Percentiles rank a stretch among this genome's conserved stretches.
Evolutionary conservation across 2,888 invertebrate species (phyloP).

Genomic region (Frankliniella intonsa): DNA sequence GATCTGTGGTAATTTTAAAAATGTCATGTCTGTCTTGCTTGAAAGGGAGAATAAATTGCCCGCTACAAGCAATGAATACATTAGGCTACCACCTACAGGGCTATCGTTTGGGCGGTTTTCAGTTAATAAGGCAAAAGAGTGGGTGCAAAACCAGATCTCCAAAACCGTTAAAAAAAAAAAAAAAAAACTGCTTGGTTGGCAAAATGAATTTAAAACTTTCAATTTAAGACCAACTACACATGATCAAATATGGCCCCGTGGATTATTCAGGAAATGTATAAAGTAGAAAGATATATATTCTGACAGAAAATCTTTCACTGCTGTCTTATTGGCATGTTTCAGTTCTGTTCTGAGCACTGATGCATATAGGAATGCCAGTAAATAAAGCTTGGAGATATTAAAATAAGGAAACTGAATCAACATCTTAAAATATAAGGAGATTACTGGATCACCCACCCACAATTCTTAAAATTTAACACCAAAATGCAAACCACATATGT

Average conservation of each 20-base stretch:
- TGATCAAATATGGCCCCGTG: slow-evolving; percentile 3
- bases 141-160: not conserved
- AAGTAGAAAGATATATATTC: not conserved
- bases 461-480: too few relatives aligned
- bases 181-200: not conserved
- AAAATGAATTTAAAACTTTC: not conserved
- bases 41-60: not conserved
- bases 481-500: too few relatives aligned
- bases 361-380: not conserved
- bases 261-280: not conserved
- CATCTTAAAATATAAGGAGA: too few relatives aligned
- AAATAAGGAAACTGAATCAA: too few relatives aligned
- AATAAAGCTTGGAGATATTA: not conserved
- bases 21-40: not conserved
- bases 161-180: not conserved
- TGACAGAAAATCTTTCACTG: slow-evolving; percentile 3
- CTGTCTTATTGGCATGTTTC: not conserved
- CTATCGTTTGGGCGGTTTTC: not conserved
- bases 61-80: not conserved
- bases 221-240: not conserved
- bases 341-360: slow-evolving; percentile 12
- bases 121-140: not conserved
- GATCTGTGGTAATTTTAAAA: too few relatives aligned
- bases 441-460: too few relatives aligned
- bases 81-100: not conserved